These are phyloP conservation scores for Setophaga kirtlandii DNA, from an alignment of 2,113 vertebrate genomes.

Conservation along the genomic window DNA sequence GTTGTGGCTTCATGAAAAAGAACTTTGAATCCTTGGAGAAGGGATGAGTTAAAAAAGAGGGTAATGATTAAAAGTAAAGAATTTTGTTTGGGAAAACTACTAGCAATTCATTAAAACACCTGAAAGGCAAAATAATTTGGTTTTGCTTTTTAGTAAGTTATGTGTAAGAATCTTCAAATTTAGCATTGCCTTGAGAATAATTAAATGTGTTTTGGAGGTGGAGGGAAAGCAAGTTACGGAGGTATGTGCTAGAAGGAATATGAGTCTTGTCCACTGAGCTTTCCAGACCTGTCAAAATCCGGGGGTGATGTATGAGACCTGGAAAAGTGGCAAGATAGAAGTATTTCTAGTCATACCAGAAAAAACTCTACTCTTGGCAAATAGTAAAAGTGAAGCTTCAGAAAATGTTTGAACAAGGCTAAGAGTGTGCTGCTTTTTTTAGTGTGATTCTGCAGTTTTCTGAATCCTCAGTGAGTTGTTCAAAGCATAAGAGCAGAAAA, in stretches of 20 bases:
- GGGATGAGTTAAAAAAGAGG: not conserved
- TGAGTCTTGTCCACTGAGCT: not conserved
- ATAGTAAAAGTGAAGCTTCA: not conserved
- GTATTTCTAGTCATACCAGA: not conserved
- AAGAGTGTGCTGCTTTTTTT: not conserved
- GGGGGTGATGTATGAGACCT: not conserved
- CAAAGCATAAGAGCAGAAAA: not conserved
- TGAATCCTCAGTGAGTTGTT: not conserved
- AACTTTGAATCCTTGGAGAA: not conserved
- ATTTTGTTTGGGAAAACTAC: not conserved
- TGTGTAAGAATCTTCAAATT: not conserved
- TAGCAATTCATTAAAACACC: not conserved
- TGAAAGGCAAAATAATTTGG: not conserved
- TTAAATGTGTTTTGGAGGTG: not conserved
- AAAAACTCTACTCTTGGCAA: not conserved
- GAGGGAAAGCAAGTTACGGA: not conserved
- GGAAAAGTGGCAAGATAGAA: not conserved
- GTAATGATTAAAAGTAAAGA: not conserved
- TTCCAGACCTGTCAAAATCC: not conserved
- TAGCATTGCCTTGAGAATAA: not conserved
- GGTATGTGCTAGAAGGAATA: not conserved
- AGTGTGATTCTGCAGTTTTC: not conserved
- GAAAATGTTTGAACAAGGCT: not conserved
- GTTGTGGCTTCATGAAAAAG: not conserved
- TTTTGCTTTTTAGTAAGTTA: not conserved